Evolutionary conservation across 2,888 invertebrate genomes (phyloP).

Genomic region (Pheosia gnoma): DNA sequence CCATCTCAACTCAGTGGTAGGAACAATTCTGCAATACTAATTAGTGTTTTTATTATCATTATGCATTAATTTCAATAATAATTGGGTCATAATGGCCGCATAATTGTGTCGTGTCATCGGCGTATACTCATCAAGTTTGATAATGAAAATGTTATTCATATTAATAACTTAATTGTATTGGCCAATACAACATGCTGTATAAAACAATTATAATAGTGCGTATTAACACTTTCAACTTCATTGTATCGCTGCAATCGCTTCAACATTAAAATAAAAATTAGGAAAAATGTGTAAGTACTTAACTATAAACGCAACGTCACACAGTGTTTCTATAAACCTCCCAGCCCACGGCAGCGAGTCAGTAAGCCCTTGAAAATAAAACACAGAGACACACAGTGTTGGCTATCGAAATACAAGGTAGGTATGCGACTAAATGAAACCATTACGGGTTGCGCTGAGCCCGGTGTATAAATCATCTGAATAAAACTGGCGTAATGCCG

Average conservation of each 20-base stretch:
- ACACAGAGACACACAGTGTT: constrained; percentile 20
- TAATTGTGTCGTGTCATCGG: constrained; percentile 11
- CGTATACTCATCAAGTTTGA: constrained; percentile 13
- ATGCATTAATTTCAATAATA: constrained; percentile 6
- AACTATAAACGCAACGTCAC: no score
- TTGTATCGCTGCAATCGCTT: no score
- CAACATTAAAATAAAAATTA: no score
- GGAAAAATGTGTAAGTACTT: no score
- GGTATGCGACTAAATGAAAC: constrained; percentile 45
- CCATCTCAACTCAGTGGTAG: no score
- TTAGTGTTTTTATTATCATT: not conserved
- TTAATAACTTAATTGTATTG: constrained; percentile 9
- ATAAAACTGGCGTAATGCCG: constrained; percentile 42
- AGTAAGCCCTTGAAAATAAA: not conserved
- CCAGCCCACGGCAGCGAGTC: not conserved
- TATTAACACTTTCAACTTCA: no score
- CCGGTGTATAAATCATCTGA: constrained; percentile 52
- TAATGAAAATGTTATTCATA: constrained; percentile 14
- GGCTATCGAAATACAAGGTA: constrained; percentile 24
- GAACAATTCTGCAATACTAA: not conserved
- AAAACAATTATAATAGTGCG: no score
- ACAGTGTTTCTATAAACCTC: no score
- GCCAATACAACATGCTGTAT: not conserved
- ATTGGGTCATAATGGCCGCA: constrained; percentile 14
- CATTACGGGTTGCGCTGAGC: constrained; percentile 39